Conservation (phyloP, 2,797 vertebrate genomes). For the Enteromius argenteus region DNA sequence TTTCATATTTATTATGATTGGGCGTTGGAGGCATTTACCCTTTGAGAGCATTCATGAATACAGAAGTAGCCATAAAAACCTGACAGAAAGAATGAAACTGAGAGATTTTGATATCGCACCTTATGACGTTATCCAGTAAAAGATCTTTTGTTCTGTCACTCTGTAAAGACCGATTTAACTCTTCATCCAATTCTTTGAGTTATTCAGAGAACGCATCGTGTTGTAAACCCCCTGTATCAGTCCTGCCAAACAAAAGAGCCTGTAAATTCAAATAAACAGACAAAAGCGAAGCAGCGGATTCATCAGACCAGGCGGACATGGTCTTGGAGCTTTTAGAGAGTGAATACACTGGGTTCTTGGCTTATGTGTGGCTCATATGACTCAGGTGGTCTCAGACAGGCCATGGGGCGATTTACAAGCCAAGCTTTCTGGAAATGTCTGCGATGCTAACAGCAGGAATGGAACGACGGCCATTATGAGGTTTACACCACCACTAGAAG, state of each 20-base stretch:
- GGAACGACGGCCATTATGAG: slow-evolving; percentile 1
- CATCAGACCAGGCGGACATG: not conserved
- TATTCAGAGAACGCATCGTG: not conserved
- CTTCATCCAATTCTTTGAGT: not conserved
- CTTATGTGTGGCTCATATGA: not conserved
- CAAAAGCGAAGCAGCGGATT: not conserved
- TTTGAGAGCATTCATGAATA: not conserved
- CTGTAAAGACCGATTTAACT: slow-evolving; percentile 1
- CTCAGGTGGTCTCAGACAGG: slow-evolving; percentile 39
- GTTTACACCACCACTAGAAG: slow-evolving; percentile 10
- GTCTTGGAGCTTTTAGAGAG: slow-evolving; percentile 9
- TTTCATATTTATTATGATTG: not conserved
- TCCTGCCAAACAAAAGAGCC: slow-evolving; percentile 12
- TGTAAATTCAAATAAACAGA: slow-evolving; percentile 11
- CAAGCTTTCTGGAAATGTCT: slow-evolving; percentile 36
- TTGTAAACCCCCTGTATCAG: not conserved
- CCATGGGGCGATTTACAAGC: slow-evolving; percentile 31
- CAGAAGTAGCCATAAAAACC: not conserved
- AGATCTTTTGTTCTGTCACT: not conserved
- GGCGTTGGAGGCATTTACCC: not conserved
- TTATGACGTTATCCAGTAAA: not conserved
- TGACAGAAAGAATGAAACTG: not conserved
- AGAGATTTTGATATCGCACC: not conserved
- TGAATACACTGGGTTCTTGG: not conserved
- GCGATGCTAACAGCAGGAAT: slow-evolving; percentile 24